phyloP scores from a whole-genome alignment of 2,888 invertebrate species.

The Crematogaster levior region DNA sequence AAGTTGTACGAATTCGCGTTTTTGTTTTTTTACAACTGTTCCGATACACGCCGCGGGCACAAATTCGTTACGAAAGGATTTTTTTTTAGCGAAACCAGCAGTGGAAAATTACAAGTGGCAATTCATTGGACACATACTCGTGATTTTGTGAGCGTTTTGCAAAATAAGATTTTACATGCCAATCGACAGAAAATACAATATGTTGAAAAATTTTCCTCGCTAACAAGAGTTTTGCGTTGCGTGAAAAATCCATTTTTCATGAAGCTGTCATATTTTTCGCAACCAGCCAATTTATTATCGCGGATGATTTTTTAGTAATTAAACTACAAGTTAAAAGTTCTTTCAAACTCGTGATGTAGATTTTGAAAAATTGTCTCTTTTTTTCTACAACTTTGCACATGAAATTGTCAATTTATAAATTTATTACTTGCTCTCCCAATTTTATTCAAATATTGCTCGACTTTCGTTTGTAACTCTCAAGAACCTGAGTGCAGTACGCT shows the following conservation, averaged over 20 bases:
- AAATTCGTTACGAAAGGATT: slow-evolving; percentile 21
- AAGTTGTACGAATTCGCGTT: slow-evolving; percentile 1
- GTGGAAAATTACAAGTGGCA: slow-evolving; percentile 47
- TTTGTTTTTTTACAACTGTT: slow-evolving; percentile 19
- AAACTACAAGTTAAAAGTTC: not conserved
- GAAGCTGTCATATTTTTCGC: not conserved
- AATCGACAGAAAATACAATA: slow-evolving; percentile 22
- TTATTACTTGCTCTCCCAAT: not conserved
- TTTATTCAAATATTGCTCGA: not conserved
- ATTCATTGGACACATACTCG: not conserved
- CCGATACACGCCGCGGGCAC: slow-evolving; percentile 15
- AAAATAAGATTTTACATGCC: slow-evolving; percentile 33
- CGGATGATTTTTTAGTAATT: not conserved
- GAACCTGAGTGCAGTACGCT: not conserved
- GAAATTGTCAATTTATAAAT: not conserved
- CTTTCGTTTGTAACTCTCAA: slow-evolving; percentile 8
- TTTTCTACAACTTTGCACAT: not conserved
- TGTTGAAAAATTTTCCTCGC: slow-evolving; percentile 7
- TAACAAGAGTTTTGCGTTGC: slow-evolving; percentile 6
- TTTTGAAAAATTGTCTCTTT: not conserved
- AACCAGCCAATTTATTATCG: not conserved
- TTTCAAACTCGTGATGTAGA: not conserved
- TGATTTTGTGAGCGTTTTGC: slow-evolving; percentile 14
- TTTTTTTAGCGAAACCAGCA: slow-evolving; percentile 2
- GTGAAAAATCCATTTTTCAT: not conserved